These are phyloP conservation scores for Ectemnius cavifrons DNA, from an alignment of 2,888 invertebrate species.

Conservation along the genomic window DNA sequence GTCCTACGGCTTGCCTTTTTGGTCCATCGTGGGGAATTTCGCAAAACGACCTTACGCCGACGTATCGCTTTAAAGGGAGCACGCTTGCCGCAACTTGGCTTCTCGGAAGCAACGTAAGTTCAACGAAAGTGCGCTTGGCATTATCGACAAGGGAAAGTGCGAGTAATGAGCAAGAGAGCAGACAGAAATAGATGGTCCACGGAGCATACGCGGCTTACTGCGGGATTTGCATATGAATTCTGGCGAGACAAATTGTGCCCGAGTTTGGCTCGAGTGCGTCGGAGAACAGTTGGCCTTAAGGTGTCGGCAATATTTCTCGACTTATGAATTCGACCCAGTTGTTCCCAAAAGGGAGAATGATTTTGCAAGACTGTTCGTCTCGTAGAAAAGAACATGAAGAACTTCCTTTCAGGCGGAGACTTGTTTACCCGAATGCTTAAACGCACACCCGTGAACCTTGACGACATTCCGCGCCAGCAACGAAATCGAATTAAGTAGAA, in stretches of 20 bases:
- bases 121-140: not conserved
- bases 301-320: too few species aligned
- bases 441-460: conserved; percentile 34
- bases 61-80: conserved; percentile 1
- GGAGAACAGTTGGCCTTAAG: too few species aligned
- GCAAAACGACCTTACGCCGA: conserved; percentile 38
- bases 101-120: conserved; percentile 16
- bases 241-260: not conserved
- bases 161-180: not conserved
- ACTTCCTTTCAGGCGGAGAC: too few species aligned
- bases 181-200: not conserved
- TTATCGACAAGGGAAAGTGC: conserved; percentile 39
- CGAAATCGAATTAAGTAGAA: conserved; percentile 33
- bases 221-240: conserved; percentile 6
- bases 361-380: conserved; percentile 27
- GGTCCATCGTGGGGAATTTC: conserved; percentile 50
- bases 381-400: conserved; percentile 17
- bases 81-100: not conserved
- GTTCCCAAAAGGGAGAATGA: conserved; percentile 44
- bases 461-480: conserved; percentile 37
- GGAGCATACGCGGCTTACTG: not conserved
- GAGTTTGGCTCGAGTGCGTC: not conserved
- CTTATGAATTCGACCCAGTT: too few species aligned
- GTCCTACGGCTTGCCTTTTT: conserved; percentile 35
- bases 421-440: conserved; percentile 22